Base-by-base conservation (phyloP, 2,888 invertebrate genomes). In the Drosophila subquinaria region DNA sequence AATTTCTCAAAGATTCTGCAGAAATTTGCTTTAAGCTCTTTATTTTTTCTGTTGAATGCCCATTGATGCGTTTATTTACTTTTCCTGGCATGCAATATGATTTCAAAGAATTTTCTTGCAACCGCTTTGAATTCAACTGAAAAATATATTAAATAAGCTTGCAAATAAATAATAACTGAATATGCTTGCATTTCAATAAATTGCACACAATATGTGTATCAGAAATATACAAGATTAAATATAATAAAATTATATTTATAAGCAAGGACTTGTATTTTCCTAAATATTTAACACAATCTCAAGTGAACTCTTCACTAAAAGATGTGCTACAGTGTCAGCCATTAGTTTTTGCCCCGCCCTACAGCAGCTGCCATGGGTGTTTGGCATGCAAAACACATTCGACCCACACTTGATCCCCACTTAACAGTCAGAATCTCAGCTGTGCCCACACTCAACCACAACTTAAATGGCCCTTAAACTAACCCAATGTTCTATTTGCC, bases 341-440 rank as follows among this genome's bases (percentile, higher is more conserved):
- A 79, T 81, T 84, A 81, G 76, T 76, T 79, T 72, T 55, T 45
- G 60, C 23, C 9, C 43, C 15, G 1, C 17, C 35, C 20, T 6
- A 3, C 15, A 10, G 30, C 23, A 38, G 23, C 47, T 57, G 35
- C 15, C 27, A 51, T 70, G 62, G 73, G 69, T 65, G 69, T 66
- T 80, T 82, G 66, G 78, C 83, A 82, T 82, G 76, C 81, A 82
- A 76, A 86, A 67, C 59, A 71, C 69, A 67, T 48, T 43, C 69
- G 61, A 51, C 59, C 60, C 76, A 68, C 65, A 69, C 55, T 68
- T 63, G 60, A 63, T 52, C 57, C 68, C 69, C 73, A 82, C 71
- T 75, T 67, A 62, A 70, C 63, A 62, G 69, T 56, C 69, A 59
- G 70, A 85, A 82, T 81, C 83, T 83, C 73, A 67, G 72, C 60